phyloP scores from a whole-genome alignment of 2,113 vertebrate genomes.

The Charina bottae region DNA sequence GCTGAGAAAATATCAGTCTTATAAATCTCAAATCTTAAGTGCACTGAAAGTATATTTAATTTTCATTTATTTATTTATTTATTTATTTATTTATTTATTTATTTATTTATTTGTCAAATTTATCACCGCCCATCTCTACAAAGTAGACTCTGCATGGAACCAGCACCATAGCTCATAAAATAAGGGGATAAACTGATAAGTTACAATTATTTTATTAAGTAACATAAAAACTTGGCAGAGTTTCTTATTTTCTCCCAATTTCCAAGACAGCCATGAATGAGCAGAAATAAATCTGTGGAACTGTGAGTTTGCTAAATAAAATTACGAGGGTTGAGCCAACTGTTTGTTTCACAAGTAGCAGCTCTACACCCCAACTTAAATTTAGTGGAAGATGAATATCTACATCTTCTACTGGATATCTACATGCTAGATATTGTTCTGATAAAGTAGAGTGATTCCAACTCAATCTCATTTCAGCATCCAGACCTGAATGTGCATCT shows the following conservation, averaged over 20 bases:
- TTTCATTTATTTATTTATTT: no score
- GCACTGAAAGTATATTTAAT: conserved; percentile 31
- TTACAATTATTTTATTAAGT: conserved; percentile 45
- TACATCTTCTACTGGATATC: not conserved
- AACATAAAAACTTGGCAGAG: conserved; percentile 22
- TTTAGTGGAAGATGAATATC: not conserved
- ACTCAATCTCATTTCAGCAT: not conserved
- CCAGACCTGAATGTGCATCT: not conserved
- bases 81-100: no score
- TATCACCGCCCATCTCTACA: no score
- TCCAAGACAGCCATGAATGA: not conserved
- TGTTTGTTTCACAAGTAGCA: not conserved
- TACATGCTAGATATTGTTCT: not conserved
- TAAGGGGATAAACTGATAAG: conserved; percentile 62
- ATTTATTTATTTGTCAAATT: no score
- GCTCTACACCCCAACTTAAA: not conserved
- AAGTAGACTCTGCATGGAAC: no score
- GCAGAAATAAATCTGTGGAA: not conserved
- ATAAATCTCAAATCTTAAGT: conserved; percentile 49
- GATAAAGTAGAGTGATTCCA: not conserved
- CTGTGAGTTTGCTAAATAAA: not conserved
- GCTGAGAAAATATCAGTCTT: conserved; percentile 66
- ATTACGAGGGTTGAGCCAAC: not conserved
- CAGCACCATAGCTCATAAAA: conserved; percentile 58
- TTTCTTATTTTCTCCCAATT: conserved; percentile 43